Conservation (phyloP, 2,113 vertebrate species). For the Tretioscincus oriximinensis region DNA sequence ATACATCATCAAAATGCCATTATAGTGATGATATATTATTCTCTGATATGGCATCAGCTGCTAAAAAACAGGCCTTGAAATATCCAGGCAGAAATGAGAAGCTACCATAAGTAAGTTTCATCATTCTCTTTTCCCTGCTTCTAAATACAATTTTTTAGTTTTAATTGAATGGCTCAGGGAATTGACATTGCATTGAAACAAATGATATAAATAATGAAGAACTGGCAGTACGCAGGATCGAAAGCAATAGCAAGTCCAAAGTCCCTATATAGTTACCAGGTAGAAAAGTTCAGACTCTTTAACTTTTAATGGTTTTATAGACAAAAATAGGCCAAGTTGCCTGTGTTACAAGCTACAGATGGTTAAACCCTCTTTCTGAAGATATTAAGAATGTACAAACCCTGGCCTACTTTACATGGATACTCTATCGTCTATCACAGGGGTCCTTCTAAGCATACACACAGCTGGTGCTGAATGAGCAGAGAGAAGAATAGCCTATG, state of each 20-base stretch:
- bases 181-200: background rate
- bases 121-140: background rate
- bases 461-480: too few species aligned
- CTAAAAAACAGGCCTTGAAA: background rate
- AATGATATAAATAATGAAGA: background rate
- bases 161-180: slow-evolving; percentile 3
- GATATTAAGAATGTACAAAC: too few species aligned
- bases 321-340: too few species aligned
- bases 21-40: slow-evolving; percentile 6
- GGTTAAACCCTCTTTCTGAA: too few species aligned
- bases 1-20: slow-evolving; percentile 22
- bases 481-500: too few species aligned
- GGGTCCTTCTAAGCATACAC: too few species aligned
- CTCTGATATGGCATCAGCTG: background rate
- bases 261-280: too few species aligned
- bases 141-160: slow-evolving; percentile 12
- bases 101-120: background rate
- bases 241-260: background rate
- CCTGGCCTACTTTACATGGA: too few species aligned
- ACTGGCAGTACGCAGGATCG: background rate
- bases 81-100: slow-evolving; percentile 1
- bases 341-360: too few species aligned
- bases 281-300: too few species aligned
- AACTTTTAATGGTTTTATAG: too few species aligned
- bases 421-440: too few species aligned